These are phyloP conservation scores for Hozukius guyotensis DNA, from an alignment of 2,797 vertebrate species.

Conservation along the genomic window DNA sequence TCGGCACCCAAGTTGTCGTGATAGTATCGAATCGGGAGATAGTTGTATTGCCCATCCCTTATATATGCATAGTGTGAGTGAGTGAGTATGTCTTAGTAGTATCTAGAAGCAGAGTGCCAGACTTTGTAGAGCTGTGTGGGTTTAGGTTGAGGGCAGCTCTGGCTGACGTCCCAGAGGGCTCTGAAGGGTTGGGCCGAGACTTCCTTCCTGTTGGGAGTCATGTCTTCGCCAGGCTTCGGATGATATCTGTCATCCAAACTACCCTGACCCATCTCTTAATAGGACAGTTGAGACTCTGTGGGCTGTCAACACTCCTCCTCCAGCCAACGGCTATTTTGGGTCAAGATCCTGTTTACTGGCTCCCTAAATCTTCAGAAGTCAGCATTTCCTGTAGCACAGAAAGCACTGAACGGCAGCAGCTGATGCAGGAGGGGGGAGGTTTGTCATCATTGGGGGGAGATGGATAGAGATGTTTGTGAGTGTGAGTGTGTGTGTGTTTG, in stretches of 20 bases:
- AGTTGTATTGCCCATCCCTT: no score
- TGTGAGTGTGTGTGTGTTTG: constrained; percentile 20
- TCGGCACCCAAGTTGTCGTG: no score
- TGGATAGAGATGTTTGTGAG: constrained; percentile 47
- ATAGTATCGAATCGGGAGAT: no score
- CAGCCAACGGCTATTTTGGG: constrained; percentile 59
- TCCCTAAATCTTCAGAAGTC: constrained; percentile 57
- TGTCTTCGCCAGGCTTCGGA: constrained; percentile 40
- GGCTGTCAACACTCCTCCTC: constrained; percentile 41
- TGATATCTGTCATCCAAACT: constrained; percentile 57
- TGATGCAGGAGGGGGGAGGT: constrained; percentile 18
- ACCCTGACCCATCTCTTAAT: constrained; percentile 45
- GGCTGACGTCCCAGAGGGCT: constrained; percentile 34
- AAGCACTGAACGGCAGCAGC: constrained; percentile 22
- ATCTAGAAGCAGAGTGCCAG: not conserved
- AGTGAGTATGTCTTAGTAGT: not conserved
- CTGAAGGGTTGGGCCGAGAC: constrained; percentile 46
- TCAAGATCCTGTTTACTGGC: constrained; percentile 72
- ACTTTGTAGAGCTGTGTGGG: not conserved
- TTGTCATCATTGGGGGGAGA: constrained; percentile 20
- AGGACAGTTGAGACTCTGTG: constrained; percentile 34
- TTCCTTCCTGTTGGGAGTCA: constrained; percentile 65
- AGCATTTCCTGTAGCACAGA: constrained; percentile 68
- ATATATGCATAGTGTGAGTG: no score
- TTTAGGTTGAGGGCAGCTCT: constrained; percentile 19